These are phyloP conservation scores for Myotis planiceps DNA, from an alignment of 2,797 vertebrate species.

Conservation along the genomic window DNA sequence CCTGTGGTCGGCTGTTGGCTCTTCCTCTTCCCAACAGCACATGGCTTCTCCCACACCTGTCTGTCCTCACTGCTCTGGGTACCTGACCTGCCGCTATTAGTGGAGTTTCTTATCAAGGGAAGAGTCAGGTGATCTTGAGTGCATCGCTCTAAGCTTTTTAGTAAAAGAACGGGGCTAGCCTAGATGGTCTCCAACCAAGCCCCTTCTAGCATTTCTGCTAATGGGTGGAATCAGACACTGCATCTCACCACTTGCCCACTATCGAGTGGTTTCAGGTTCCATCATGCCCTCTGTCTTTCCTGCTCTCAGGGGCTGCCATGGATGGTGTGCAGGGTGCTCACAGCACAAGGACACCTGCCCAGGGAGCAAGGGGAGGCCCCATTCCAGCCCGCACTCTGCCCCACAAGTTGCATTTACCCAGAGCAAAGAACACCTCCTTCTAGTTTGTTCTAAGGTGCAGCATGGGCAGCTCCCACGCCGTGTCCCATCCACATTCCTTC, in stretches of 20 bases:
- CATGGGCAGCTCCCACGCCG: no score
- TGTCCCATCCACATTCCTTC: not conserved
- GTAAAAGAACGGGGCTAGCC: not conserved
- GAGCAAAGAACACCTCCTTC: not conserved
- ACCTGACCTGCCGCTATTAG: not conserved
- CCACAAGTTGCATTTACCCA: not conserved
- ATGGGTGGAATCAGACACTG: conserved; percentile 38
- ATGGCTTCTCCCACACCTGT: not conserved
- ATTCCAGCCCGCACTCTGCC: not conserved
- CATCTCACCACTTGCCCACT: not conserved
- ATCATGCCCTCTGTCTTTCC: not conserved
- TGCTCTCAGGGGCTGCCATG: not conserved
- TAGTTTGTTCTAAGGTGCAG: not conserved
- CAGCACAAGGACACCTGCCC: not conserved
- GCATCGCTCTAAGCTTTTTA: not conserved
- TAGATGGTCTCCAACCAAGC: not conserved
- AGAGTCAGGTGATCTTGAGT: not conserved
- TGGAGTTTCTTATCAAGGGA: not conserved
- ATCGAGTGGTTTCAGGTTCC: not conserved
- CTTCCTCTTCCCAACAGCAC: not conserved
- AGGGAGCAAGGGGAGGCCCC: not conserved
- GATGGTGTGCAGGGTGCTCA: not conserved
- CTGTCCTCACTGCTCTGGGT: not conserved
- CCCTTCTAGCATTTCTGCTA: conserved; percentile 49
- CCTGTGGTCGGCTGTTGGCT: not conserved